Evolutionary conservation across 2,797 vertebrate species (phyloP).

Genomic region (Hoplostethus mediterraneus): DNA sequence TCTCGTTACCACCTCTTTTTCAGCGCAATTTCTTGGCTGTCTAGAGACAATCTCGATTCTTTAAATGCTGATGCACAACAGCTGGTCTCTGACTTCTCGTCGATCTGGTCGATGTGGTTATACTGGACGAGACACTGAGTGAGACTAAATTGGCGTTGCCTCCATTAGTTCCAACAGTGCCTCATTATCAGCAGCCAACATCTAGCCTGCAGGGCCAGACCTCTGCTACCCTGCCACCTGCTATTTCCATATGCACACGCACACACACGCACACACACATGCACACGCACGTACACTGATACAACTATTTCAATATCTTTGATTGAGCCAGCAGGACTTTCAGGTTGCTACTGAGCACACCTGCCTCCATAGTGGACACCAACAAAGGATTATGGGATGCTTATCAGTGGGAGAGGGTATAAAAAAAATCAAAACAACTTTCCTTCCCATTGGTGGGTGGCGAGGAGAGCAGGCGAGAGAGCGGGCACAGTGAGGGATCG

Average conservation of each 20-base stretch:
- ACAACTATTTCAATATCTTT: slow-evolving; percentile 71
- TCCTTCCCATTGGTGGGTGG: slow-evolving; percentile 16
- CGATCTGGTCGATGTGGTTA: slow-evolving; percentile 57
- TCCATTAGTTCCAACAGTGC: slow-evolving; percentile 65
- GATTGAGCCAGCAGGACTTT: slow-evolving; percentile 71
- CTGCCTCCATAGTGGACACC: slow-evolving; percentile 59
- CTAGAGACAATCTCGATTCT: slow-evolving; percentile 48
- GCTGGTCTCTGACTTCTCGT: slow-evolving; percentile 52
- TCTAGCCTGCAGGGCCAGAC: slow-evolving; percentile 64
- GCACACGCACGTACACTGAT: slow-evolving; percentile 5
- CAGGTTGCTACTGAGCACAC: slow-evolving; percentile 58
- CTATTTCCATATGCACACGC: slow-evolving; percentile 11
- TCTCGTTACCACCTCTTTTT: slow-evolving; percentile 21
- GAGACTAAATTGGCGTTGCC: slow-evolving; percentile 71
- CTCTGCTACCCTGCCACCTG: slow-evolving; percentile 53
- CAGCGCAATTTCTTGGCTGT: slow-evolving; percentile 5
- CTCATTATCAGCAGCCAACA: slow-evolving; percentile 72
- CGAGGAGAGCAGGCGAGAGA: neutral
- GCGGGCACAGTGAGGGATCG: slow-evolving; percentile 5
- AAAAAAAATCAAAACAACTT: slow-evolving; percentile 29
- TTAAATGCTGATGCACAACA: slow-evolving; percentile 49
- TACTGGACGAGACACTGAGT: slow-evolving; percentile 56
- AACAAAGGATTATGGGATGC: slow-evolving; percentile 62
- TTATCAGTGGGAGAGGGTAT: slow-evolving; percentile 43
- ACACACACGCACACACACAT: neutral